Evolutionary conservation across 1,140 invertebrate genomes (phyloP).

Genomic region (Mercenaria mercenaria): DNA sequence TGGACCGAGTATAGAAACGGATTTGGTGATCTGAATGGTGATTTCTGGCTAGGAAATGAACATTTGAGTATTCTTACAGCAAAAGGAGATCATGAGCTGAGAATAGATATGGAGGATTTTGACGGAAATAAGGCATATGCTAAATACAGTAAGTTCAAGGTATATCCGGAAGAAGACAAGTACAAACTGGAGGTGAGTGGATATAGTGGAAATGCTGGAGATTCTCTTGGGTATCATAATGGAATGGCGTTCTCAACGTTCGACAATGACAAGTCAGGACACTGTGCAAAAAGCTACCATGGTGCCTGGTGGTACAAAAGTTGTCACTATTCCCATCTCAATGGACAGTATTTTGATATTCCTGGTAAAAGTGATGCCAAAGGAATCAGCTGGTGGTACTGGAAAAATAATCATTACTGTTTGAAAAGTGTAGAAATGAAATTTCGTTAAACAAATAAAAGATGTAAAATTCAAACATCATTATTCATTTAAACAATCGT

Average conservation of each 20-base stretch:
- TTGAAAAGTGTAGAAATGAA: too few species aligned
- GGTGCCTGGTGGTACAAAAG: constrained; percentile 86
- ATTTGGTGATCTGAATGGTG: constrained; percentile 87
- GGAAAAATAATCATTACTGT: too few species aligned
- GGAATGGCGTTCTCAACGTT: constrained; percentile 32
- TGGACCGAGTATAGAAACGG: constrained; percentile 92
- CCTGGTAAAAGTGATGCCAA: too few species aligned
- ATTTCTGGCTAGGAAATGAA: constrained; percentile 87
- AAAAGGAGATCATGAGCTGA: constrained; percentile 12
- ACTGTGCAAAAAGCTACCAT: constrained; percentile 72
- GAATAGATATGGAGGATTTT: constrained; percentile 63
- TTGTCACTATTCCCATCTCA: constrained; percentile 84
- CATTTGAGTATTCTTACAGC: constrained; percentile 25
- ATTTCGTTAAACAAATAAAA: too few species aligned
- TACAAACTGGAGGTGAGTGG: constrained; percentile 26
- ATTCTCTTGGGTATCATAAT: constrained; percentile 10
- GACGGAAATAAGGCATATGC: constrained; percentile 12
- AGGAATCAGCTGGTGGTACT: too few species aligned
- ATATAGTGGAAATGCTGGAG: constrained; percentile 46
- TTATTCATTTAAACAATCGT: too few species aligned
- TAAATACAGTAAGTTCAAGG: constrained; percentile 36
- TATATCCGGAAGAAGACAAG: not conserved
- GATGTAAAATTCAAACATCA: too few species aligned
- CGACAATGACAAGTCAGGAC: constrained; percentile 31
- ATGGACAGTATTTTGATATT: too few species aligned